Percentiles rank a stretch among this genome's conserved stretches.
These are phyloP conservation scores for Asbolus verrucosus DNA, from an alignment of 1,140 invertebrate species.

Conservation along the genomic window DNA sequence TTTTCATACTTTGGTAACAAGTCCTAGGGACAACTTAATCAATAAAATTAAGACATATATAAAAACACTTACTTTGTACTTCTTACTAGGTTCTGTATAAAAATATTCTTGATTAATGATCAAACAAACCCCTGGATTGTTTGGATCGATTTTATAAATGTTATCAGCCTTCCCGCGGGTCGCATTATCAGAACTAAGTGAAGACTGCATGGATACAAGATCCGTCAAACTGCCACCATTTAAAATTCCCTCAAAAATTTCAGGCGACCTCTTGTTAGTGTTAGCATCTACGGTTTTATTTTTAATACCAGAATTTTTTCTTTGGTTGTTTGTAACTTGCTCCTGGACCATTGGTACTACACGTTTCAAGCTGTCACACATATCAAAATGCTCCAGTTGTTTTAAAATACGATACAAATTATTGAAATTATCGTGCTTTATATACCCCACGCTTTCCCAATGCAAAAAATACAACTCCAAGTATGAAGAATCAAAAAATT, in stretches of 20 bases:
- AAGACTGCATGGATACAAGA: background rate
- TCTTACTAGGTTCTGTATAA: slow-evolving; percentile 54
- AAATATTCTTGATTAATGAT: slow-evolving; percentile 61
- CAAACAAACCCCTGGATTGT: slow-evolving; percentile 56
- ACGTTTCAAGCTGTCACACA: slow-evolving; percentile 41
- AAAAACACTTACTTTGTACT: slow-evolving; percentile 49
- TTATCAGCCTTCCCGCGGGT: background rate
- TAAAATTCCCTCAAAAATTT: slow-evolving; percentile 8
- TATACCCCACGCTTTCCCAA: slow-evolving; percentile 52
- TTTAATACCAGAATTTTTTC: background rate
- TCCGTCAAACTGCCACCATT: background rate
- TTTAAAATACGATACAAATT: slow-evolving; percentile 53
- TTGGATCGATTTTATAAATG: slow-evolving; percentile 55
- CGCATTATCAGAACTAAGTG: slow-evolving; percentile 17
- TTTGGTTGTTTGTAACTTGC: background rate
- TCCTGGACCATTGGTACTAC: background rate
- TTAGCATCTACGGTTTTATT: slow-evolving; percentile 32
- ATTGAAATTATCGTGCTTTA: slow-evolving; percentile 48
- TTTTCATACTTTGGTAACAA: too few relatives aligned
- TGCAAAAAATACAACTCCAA: slow-evolving; percentile 58
- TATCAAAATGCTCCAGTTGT: slow-evolving; percentile 51
- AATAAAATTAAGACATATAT: slow-evolving; percentile 24
- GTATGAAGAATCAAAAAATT: slow-evolving; percentile 32
- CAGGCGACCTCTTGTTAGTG: slow-evolving; percentile 11
- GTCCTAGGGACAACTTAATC: slow-evolving; percentile 45